Base-by-base conservation (phyloP, 2,888 invertebrate species). In the Ellobium chinense region DNA sequence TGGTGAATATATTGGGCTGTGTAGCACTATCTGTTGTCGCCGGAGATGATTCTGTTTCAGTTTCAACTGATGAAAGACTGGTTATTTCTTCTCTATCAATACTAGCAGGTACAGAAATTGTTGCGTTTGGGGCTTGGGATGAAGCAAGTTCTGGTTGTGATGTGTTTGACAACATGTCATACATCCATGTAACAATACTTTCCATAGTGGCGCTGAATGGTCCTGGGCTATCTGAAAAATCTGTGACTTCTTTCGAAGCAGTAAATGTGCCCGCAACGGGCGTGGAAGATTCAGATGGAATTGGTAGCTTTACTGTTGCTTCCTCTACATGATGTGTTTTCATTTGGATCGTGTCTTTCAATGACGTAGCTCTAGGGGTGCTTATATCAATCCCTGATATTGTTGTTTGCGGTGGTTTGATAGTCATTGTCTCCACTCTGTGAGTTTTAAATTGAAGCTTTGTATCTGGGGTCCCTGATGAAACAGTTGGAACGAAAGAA, bases 161-260 rank as follows among this genome's bases (percentile, higher is more conserved):
- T 1, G 34, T 12, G 18, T 78, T 72, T 27, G 83, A 56, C 46
- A 83, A 54, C 7, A 62, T 78, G 60, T 78, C 62, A 68, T 78
- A 72, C 1, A 81, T 9, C 78, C 80, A 78, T 7, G 75, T 74
- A 27, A 80, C 37, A 3, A 74, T 58, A 21, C 74, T 46, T 36
- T 74, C 58, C 21, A 80, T 7, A 46, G 58, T 65, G 18, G 78
- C 66, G 21, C 60, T 39, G 21, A 77, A 18, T 4, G 60, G 56
- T 0, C 46, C n/a, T 31, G 65, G 37, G n/a, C 46, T 46, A 1
- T 63, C 62, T n/a, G 62, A 39, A 29, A 34, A 27, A 37, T 29
- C 18, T 73, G 5, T 37, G 21, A 14, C n/a, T 18, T 1, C 27
- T 7, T 60, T 62, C 34, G 46, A 36, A 14, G 12, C 14, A 36